Base-by-base conservation (phyloP, 2,113 vertebrate species). In the Mola mola region DNA sequence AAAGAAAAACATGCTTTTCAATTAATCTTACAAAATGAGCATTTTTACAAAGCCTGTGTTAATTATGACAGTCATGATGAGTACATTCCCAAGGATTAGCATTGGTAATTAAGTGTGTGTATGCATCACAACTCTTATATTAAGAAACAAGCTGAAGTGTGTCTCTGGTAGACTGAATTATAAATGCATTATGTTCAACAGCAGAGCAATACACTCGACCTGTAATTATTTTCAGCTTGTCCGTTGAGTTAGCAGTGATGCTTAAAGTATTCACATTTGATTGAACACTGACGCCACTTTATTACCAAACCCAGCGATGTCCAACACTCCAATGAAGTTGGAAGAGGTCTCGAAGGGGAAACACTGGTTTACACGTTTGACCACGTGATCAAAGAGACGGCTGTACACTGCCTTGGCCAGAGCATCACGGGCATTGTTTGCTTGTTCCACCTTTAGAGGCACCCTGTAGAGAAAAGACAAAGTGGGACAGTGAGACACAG, bases 271-370 rank as follows among this genome's bases (percentile, higher is more conserved):
- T 13, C 21, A 34, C 11, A 15, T 29, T 20, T 58, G 13, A 8
- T 21, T 3, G 4, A 46, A 36, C 22, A 40, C 12, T 13, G 24
- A 29, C 11, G 50, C 5, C 31, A 16, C 44, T 33, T 53, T 46
- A 44, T 94, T 91, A 99, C 97, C 97, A 86, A 99, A 99, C 2
- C 97, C 97, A 81, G 97, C 97, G 64, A 99, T 99, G 87, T 99
- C 97, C 81, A 99, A 81, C 70, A 99, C 97, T 2, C 97, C 97
- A 53, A 99, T 99, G 87, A 98, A 99, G 90, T 89, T 95, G 42
- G 92, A 92, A 6, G 97, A 98, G 0, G 90, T 91, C 84, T 96
- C 86, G 76, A 99, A 99, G 41, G 97, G 97, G 78, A 99, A 99
- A 78, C 97, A 99, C 60, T 95, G 94, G 83, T 99, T 99, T 31